These are phyloP conservation scores for Channa maculata DNA, from an alignment of 2,113 vertebrate genomes.

Conservation along the genomic window DNA sequence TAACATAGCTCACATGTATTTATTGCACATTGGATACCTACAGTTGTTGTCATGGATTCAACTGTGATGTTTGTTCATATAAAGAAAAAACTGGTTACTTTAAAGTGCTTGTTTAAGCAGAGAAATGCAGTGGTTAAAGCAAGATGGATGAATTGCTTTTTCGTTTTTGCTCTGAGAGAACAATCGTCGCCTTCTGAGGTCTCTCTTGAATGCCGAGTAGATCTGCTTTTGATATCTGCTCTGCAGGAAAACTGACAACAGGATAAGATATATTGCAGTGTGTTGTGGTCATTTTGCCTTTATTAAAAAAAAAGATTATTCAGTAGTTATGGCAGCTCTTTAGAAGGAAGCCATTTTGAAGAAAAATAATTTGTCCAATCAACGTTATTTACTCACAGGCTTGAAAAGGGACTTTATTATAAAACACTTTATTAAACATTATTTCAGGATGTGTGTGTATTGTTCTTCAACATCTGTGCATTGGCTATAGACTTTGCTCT, in stretches of 20 bases:
- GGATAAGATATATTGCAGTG: neutral
- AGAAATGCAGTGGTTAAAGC: conserved; percentile 1
- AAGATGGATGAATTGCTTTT: neutral
- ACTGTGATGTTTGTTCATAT: neutral
- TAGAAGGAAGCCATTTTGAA: too few species aligned
- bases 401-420: too few species aligned
- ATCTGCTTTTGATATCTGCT: conserved; percentile 22
- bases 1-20: neutral
- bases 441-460: too few species aligned
- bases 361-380: too few species aligned
- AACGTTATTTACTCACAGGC: too few species aligned
- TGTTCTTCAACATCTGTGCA: too few species aligned
- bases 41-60: neutral
- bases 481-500: too few species aligned
- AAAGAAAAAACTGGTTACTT: neutral
- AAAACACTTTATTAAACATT: too few species aligned
- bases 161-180: conserved; percentile 16
- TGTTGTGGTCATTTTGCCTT: too few species aligned
- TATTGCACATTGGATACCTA: neutral
- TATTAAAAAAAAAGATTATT: too few species aligned
- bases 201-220: neutral
- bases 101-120: neutral
- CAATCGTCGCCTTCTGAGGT: neutral
- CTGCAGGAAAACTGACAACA: conserved; percentile 22
- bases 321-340: too few species aligned